Base-by-base conservation (phyloP, 2,888 invertebrate species). In the Ochlodes sylvanus region DNA sequence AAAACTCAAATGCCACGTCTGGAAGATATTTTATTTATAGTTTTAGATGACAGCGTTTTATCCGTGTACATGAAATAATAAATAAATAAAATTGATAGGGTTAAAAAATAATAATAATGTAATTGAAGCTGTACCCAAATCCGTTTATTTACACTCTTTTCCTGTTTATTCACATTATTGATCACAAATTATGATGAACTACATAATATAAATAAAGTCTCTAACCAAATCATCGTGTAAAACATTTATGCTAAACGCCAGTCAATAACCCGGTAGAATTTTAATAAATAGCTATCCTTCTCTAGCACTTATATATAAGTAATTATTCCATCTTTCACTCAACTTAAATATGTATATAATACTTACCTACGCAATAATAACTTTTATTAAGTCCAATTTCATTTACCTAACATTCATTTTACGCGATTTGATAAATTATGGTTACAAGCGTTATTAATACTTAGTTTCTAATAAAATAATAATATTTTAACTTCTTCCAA, bases 221-320 rank as follows among this genome's bases (percentile, higher is more conserved):
- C n/a, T 32, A 54, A 54, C 60, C 60, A 60, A 66, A 41, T 66
- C 41, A 66, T 66, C 47, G 60, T 17, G 42, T 34, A 42, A 67
- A 38, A 19, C 47, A 50, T 41, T 55, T 42, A 38, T 60, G 55
- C 55, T 67, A 67, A 67, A 56, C 62, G 50, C 56, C 68, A 68
- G 68, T 68, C 68, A 68, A 41, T 56, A 68, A 68, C 68, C 68
- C 52, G 56, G 10, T 62, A 52, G 50, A 62, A 68, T 62, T 68
- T 62, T 62, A 62, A 68, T 62, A 62, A 68, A 68, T 68, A 68
- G 47, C 27, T 54, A 32, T 55, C 32, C 56, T 56, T 62, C 56
- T 27, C 17, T 56, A 32, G 12, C 56, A 61, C 42, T 15, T n/a
- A 32, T 9, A 14, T 44, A 15, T 47, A 38, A 50, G 47, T 15